Percentiles rank a stretch among this genome's conserved stretches.
Evolutionary conservation across 2,113 vertebrate genomes (phyloP).

Genomic region (Barbus barbus): DNA sequence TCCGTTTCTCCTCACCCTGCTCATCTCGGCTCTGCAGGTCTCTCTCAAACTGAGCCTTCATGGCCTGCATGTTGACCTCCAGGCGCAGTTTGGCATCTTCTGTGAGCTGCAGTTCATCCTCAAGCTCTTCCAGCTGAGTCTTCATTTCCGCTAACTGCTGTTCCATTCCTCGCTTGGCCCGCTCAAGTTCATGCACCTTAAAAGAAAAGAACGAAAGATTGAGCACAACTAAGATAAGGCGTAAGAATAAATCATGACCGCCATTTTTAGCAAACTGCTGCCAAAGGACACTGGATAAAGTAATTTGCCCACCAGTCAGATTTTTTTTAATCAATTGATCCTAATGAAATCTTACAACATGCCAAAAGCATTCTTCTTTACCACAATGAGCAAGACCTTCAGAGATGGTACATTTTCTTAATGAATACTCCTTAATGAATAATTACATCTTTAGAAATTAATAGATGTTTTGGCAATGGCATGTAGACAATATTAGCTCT

Average conservation of each 20-base stretch:
- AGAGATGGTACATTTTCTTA: too few relatives aligned
- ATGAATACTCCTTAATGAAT: too few relatives aligned
- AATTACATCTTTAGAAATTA: not conserved
- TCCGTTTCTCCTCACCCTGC: conserved; percentile 93
- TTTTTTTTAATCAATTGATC: too few relatives aligned
- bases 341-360: too few relatives aligned
- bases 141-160: conserved; percentile 98
- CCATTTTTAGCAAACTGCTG: not conserved
- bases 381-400: too few relatives aligned
- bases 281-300: too few relatives aligned
- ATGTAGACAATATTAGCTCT: not conserved
- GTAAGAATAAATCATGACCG: not conserved
- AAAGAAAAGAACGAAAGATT: too few relatives aligned
- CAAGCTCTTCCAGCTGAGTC: conserved; percentile 93
- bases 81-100: conserved; percentile 95
- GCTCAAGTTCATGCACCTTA: conserved; percentile 96
- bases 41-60: conserved; percentile 94
- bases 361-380: too few relatives aligned
- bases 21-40: conserved; percentile 92
- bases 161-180: conserved; percentile 90
- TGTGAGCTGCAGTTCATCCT: conserved; percentile 95
- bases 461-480: not conserved
- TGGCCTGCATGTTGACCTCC: conserved; percentile 98
- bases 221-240: too few relatives aligned
- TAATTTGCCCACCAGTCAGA: too few relatives aligned